phyloP scores from a whole-genome alignment of 1,140 invertebrate species.

The Drosophila repletoides region DNA sequence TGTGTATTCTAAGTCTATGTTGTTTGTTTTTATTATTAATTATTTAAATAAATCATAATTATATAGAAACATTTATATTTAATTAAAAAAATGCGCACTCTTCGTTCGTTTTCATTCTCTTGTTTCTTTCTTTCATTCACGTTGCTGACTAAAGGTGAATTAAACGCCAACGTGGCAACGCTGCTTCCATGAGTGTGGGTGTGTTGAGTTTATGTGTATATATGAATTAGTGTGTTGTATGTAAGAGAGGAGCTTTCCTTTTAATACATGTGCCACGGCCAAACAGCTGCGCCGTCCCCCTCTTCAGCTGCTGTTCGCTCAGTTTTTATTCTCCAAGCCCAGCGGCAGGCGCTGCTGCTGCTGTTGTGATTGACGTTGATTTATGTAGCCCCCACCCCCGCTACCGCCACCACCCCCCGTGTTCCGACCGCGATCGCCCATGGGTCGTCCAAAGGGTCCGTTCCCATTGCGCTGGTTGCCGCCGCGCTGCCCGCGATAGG shows the following conservation, averaged over 20 bases:
- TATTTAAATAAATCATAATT: constrained; percentile 73
- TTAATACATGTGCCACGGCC: constrained; percentile 60
- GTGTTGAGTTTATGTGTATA: constrained; percentile 16
- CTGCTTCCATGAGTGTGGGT: constrained; percentile 32
- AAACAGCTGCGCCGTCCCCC: constrained; percentile 25
- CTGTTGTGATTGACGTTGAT: constrained; percentile 64
- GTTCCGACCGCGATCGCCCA: constrained; percentile 62
- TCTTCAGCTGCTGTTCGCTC: constrained; percentile 19
- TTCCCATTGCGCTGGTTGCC: constrained; percentile 66
- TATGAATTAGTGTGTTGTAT: constrained; percentile 35
- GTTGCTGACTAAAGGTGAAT: constrained; percentile 60
- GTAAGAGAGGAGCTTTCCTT: constrained; percentile 48
- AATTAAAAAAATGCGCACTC: constrained; percentile 56
- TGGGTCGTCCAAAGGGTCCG: constrained; percentile 59
- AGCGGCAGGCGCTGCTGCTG: constrained; percentile 71
- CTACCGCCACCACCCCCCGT: constrained; percentile 26
- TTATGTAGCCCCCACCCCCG: constrained; percentile 57
- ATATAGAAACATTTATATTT: constrained; percentile 65
- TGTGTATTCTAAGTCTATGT: constrained; percentile 59
- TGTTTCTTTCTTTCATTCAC: constrained; percentile 39
- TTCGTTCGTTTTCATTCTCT: constrained; percentile 9
- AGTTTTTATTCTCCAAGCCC: constrained; percentile 78
- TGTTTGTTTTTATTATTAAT: constrained; percentile 69
- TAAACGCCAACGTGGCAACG: constrained; percentile 62
- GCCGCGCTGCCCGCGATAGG: constrained; percentile 64